phyloP scores from a whole-genome alignment of 2,797 vertebrate species.

The Varecia variegata region DNA sequence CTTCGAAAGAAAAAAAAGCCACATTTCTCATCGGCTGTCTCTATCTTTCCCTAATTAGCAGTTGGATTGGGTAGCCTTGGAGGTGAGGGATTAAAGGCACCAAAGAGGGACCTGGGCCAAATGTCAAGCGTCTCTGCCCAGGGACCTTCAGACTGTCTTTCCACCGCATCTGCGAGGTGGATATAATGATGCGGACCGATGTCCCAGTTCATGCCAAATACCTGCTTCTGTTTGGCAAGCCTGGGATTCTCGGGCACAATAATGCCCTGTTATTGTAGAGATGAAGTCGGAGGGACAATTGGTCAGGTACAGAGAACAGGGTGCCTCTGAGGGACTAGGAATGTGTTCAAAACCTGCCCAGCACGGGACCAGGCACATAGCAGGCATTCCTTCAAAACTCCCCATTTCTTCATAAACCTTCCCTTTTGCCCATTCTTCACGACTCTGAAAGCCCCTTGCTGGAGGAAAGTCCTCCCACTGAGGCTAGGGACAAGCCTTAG shows the following conservation, averaged over 20 bases:
- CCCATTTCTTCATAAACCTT: neutral
- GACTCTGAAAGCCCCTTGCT: neutral
- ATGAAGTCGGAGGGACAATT: neutral
- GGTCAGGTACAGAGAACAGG: neutral
- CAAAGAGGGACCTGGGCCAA: constrained; percentile 32
- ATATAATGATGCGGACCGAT: neutral
- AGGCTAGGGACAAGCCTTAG: neutral
- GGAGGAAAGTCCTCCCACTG: neutral
- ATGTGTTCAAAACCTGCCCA: neutral
- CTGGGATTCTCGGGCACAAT: neutral
- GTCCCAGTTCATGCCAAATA: neutral
- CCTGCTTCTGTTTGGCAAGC: constrained; percentile 26
- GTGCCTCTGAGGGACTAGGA: neutral
- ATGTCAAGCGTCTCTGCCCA: constrained; percentile 37
- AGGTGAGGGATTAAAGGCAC: constrained; percentile 63
- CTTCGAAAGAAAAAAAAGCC: constrained; percentile 74
- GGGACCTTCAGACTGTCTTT: neutral
- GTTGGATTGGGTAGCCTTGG: constrained; percentile 43
- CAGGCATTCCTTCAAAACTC: neutral
- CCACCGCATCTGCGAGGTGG: neutral
- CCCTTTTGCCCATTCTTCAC: neutral
- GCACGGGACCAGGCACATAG: neutral
- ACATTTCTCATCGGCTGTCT: constrained; percentile 67
- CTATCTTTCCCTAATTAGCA: constrained; percentile 78
- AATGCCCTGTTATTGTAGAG: neutral